Evolutionary conservation across 2,113 vertebrate species (phyloP).

Genomic region (Lanius collurio): DNA sequence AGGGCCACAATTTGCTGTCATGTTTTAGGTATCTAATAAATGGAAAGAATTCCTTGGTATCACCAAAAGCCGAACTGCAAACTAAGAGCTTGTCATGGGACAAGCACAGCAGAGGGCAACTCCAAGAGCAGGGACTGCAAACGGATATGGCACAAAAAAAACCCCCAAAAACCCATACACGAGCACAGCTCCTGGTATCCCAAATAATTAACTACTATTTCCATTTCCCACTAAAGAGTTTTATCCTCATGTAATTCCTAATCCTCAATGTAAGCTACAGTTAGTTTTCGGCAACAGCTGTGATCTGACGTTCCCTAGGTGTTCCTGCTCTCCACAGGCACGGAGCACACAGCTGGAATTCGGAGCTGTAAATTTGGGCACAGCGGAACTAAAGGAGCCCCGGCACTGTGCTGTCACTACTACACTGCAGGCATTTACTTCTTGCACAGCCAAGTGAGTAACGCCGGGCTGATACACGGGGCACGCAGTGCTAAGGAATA

Average conservation of each 20-base stretch:
- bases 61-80: background rate
- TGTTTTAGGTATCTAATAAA: background rate
- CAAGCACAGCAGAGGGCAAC: rapidly evolving
- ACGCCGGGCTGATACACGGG: rapidly evolving
- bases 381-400: rapidly evolving
- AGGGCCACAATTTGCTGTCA: rapidly evolving
- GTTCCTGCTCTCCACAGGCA: rapidly evolving
- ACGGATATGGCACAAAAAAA: rapidly evolving
- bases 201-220: background rate
- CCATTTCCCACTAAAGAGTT: background rate
- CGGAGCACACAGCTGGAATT: rapidly evolving
- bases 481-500: rapidly evolving
- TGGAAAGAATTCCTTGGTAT: background rate
- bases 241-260: rapidly evolving
- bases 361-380: rapidly evolving
- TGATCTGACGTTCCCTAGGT: rapidly evolving
- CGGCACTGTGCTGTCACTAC: rapidly evolving
- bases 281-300: rapidly evolving
- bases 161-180: rapidly evolving
- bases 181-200: rapidly evolving
- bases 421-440: rapidly evolving
- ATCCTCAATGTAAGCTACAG: rapidly evolving
- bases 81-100: background rate
- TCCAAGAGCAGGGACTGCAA: rapidly evolving
- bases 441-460: rapidly evolving